These are phyloP conservation scores for Caerostris extrusa DNA, from an alignment of 1,140 invertebrate genomes.

Conservation along the genomic window DNA sequence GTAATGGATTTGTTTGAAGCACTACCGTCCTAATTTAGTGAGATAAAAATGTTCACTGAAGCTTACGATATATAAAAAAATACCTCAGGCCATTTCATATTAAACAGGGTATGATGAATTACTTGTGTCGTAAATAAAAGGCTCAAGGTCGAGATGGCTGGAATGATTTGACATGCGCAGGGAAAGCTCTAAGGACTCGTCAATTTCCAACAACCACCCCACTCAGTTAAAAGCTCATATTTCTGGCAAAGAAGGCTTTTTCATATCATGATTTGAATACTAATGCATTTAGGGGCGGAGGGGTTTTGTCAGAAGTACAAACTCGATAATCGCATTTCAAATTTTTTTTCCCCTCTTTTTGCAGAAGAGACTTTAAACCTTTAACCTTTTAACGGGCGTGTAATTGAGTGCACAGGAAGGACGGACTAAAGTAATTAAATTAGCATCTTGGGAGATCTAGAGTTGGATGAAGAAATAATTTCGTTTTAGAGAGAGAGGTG, in stretches of 20 bases:
- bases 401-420: background rate
- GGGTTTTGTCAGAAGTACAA: constrained; percentile 6
- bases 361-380: constrained; percentile 18
- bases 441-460: background rate
- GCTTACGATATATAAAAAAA: background rate
- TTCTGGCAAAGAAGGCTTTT: constrained; percentile 28
- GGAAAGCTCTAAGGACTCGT: constrained; percentile 33
- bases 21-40: background rate
- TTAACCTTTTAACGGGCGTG: background rate
- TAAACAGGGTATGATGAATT: constrained; percentile 45
- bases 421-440: background rate
- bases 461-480: background rate
- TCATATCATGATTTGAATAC: constrained; percentile 40
- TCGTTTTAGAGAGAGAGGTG: background rate
- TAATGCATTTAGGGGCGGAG: constrained; percentile 37
- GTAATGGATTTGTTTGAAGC: too few relatives aligned
- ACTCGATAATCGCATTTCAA: constrained; percentile 26
- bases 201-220: constrained; percentile 21
- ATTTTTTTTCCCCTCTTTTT: background rate
- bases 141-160: background rate
- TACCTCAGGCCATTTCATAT: constrained; percentile 8
- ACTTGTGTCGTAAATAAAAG: constrained; percentile 11
- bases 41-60: background rate
- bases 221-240: constrained; percentile 17
- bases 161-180: constrained; percentile 25